phyloP scores from a whole-genome alignment of 1,140 invertebrate genomes.

The Neuroterus valhalla region DNA sequence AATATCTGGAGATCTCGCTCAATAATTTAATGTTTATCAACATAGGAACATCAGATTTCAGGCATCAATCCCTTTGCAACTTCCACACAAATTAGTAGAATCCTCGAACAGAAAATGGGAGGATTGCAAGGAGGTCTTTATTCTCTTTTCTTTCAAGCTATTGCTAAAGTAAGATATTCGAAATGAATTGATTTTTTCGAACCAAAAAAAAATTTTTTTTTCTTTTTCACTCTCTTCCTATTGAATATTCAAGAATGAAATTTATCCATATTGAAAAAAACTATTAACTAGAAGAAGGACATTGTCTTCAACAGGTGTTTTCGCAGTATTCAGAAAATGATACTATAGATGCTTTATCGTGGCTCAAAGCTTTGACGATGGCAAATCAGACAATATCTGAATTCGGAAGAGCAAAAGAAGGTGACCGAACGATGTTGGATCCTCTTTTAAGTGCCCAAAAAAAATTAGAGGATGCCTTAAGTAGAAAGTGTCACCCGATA shows the following conservation, averaged over 20 bases:
- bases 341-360: constrained; percentile 53
- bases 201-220: background rate
- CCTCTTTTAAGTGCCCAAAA: constrained; percentile 67
- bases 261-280: constrained; percentile 28
- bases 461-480: constrained; percentile 52
- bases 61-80: constrained; percentile 53
- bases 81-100: constrained; percentile 62
- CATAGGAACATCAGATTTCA: constrained; percentile 48
- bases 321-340: constrained; percentile 35
- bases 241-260: constrained; percentile 24
- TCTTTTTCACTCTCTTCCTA: constrained; percentile 11
- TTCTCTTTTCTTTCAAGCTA: constrained; percentile 74
- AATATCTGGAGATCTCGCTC: too few species aligned
- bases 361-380: constrained; percentile 63
- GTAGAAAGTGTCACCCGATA: constrained; percentile 51
- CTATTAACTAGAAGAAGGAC: too few species aligned
- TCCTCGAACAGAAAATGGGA: constrained; percentile 65
- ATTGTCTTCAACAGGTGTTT: constrained; percentile 45
- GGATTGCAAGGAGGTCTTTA: constrained; percentile 73
- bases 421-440: constrained; percentile 79
- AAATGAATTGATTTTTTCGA: too few species aligned
- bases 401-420: constrained; percentile 72
- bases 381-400: constrained; percentile 71
- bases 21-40: too few species aligned
- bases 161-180: constrained; percentile 60